These are phyloP conservation scores for Oreonectes daqikongensis DNA, from an alignment of 2,797 vertebrate species.

Conservation along the genomic window DNA sequence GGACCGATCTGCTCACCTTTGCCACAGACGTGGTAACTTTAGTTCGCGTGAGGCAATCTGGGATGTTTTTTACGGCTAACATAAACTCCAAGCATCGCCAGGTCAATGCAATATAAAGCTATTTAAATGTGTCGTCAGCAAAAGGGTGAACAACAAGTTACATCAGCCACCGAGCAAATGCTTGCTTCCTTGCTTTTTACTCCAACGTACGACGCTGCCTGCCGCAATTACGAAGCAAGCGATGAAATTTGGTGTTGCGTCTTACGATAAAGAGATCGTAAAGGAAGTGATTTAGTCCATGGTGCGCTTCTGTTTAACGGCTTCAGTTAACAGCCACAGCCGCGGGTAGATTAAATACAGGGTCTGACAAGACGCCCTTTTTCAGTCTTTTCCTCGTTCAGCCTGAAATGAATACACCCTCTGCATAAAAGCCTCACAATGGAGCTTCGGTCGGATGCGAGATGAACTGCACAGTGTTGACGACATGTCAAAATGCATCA, in stretches of 20 bases:
- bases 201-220: neutral
- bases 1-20: conserved; percentile 45
- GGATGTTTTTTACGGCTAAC: conserved; percentile 59
- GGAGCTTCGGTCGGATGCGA: neutral
- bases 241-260: conserved; percentile 62
- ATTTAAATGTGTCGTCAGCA: conserved; percentile 37
- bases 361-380: conserved; percentile 23
- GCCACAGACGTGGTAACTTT: conserved; percentile 64
- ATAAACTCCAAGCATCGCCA: conserved; percentile 59
- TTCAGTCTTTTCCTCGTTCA: conserved; percentile 32
- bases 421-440: conserved; percentile 26
- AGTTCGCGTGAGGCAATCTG: conserved; percentile 38
- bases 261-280: conserved; percentile 63
- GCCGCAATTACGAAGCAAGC: conserved; percentile 62
- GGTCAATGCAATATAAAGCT: conserved; percentile 62
- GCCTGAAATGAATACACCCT: conserved; percentile 25
- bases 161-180: conserved; percentile 30
- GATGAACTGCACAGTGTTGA: conserved; percentile 1
- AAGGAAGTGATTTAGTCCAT: conserved; percentile 69
- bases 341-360: conserved; percentile 27
- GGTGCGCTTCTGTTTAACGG: conserved; percentile 62
- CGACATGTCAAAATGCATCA: conserved; percentile 38
- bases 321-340: conserved; percentile 42
- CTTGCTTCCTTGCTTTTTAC: conserved; percentile 55
- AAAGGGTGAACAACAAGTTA: neutral